Conservation (phyloP, 2,113 vertebrate genomes). For the Grammomys surdaster region DNA sequence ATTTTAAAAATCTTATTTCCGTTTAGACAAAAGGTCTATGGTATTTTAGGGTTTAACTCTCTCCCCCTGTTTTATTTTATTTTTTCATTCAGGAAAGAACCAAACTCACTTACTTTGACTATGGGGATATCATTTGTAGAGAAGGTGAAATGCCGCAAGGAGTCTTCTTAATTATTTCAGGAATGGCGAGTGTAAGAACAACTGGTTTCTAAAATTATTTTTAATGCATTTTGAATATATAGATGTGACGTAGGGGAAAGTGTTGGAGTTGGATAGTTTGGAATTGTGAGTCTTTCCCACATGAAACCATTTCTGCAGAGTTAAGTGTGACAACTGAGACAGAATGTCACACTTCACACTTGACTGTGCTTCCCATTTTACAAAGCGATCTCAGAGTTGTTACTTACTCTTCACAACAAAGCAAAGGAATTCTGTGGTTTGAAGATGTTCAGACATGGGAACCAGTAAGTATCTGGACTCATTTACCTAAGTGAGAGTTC, state of each 20-base stretch:
- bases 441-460: neutral
- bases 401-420: neutral
- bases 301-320: neutral
- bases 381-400: neutral
- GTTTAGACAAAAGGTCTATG: conserved; percentile 10
- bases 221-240: conserved; percentile 22
- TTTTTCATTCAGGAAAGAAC: conserved; percentile 79
- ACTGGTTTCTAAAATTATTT: conserved; percentile 13
- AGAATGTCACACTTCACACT: neutral
- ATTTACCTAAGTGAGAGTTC: neutral
- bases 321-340: neutral
- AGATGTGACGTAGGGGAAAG: neutral
- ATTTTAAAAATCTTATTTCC: conserved; percentile 47
- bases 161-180: conserved; percentile 86
- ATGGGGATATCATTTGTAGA: conserved; percentile 81
- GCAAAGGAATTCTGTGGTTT: neutral
- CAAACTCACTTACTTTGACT: conserved; percentile 81
- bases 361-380: neutral
- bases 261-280: neutral
- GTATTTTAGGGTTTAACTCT: neutral
- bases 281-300: neutral
- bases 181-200: conserved; percentile 84
- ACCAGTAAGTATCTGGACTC: neutral
- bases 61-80: neutral
- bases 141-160: conserved; percentile 83